Evolutionary conservation across 1,140 invertebrate species (phyloP).

Genomic region (Heterodera carotae): DNA sequence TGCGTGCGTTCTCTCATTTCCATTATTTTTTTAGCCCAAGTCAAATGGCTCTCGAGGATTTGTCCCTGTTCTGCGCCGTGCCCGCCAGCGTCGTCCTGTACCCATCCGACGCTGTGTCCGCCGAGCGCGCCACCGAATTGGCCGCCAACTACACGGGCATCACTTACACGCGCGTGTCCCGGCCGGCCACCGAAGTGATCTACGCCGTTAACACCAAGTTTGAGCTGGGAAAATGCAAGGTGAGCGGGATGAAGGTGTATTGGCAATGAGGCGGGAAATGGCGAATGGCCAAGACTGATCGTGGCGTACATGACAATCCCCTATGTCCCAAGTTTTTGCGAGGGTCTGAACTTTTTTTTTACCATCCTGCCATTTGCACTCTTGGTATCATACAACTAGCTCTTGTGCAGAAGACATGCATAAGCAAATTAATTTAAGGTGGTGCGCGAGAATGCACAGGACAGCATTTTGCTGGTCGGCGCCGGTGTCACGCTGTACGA

Average conservation of each 20-base stretch:
- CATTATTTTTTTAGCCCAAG: slow-evolving; percentile 94
- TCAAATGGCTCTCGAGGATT: slow-evolving; percentile 97
- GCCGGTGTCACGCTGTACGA: slow-evolving; percentile 90
- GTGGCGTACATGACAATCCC: no score
- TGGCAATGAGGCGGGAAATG: no score
- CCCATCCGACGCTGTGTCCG: slow-evolving; percentile 89
- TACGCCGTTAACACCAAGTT: slow-evolving; percentile 86
- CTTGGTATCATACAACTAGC: no score
- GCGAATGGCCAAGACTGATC: no score
- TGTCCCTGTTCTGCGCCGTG: slow-evolving; percentile 89
- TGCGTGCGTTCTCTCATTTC: slow-evolving; percentile 41
- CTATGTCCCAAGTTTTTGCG: no score
- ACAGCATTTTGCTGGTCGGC: slow-evolving; percentile 82
- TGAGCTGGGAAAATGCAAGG: slow-evolving; percentile 72
- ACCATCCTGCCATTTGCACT: no score
- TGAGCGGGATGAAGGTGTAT: slow-evolving; percentile 45
- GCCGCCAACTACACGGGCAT: slow-evolving; percentile 93
- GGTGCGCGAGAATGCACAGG: slow-evolving; percentile 75
- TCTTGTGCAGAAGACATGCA: no score
- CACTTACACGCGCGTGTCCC: slow-evolving; percentile 90
- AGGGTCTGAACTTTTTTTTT: no score
- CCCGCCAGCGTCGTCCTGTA: slow-evolving; percentile 93
- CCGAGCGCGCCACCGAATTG: slow-evolving; percentile 88
- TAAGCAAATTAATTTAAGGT: slow-evolving; percentile 71
- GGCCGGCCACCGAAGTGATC: slow-evolving; percentile 83